A percentile compares a stretch with the other conserved stretches of the same genome.
Evolutionary conservation across 2,888 invertebrate species (phyloP).

Genomic region (Steinernema scapterisci): DNA sequence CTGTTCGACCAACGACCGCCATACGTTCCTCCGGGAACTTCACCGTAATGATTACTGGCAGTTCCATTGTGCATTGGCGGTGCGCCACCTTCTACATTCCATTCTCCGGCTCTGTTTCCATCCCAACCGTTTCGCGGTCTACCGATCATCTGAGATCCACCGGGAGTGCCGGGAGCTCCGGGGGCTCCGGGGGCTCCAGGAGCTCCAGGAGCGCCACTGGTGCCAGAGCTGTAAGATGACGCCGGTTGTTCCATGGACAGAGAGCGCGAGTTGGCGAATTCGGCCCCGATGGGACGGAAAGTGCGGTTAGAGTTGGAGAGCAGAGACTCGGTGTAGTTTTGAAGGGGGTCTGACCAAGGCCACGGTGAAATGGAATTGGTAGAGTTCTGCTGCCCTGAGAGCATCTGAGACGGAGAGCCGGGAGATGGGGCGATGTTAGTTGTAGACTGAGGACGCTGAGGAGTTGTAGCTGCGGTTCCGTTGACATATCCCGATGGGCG

Average conservation of each 20-base stretch:
- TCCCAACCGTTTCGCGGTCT: neutral
- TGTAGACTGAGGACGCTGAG: constrained; percentile 1
- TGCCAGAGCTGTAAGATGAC: neutral
- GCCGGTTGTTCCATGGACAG: constrained; percentile 15
- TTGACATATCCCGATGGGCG: constrained; percentile 5
- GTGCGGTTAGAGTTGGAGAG: neutral
- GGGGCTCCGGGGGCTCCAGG: neutral
- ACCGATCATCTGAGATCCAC: neutral
- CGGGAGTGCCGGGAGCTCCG: neutral
- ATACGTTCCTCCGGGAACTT: neutral
- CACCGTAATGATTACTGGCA: neutral
- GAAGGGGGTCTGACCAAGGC: constrained; percentile 36
- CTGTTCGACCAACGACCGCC: constrained; percentile 26
- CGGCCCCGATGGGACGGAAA: neutral
- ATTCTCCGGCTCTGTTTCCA: neutral
- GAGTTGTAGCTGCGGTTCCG: neutral
- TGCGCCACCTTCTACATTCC: neutral
- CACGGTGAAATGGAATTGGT: constrained; percentile 7
- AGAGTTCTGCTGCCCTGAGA: neutral
- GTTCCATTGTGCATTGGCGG: neutral
- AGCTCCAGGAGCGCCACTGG: neutral
- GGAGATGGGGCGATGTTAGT: constrained; percentile 23
- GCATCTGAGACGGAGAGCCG: constrained; percentile 5
- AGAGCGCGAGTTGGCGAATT: neutral
- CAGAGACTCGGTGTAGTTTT: constrained; percentile 31